Evolutionary conservation across 2,888 invertebrate genomes (phyloP).

Genomic region (Syritta pipiens): DNA sequence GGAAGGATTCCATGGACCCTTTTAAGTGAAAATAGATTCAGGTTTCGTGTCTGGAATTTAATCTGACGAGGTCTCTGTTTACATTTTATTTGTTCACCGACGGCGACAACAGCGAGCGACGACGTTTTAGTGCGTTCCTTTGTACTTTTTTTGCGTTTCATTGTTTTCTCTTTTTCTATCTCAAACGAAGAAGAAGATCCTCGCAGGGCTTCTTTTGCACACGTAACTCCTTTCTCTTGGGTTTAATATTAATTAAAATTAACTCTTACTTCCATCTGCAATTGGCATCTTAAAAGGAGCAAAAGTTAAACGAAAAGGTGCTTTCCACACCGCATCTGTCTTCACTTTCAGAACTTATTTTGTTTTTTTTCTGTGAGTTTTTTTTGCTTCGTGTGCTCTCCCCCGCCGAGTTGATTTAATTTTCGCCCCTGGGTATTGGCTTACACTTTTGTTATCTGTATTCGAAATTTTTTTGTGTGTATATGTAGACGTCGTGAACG

Average conservation of each 20-base stretch:
- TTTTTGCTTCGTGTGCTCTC: too few species aligned
- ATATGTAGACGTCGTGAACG: too few species aligned
- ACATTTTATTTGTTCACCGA: slow-evolving; percentile 36
- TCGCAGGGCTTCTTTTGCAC: slow-evolving; percentile 43
- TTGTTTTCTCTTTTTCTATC: slow-evolving; percentile 11
- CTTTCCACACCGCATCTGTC: slow-evolving; percentile 29
- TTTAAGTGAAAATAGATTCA: slow-evolving; percentile 39
- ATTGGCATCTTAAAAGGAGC: slow-evolving; percentile 56
- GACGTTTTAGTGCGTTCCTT: slow-evolving; percentile 9
- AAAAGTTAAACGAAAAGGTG: slow-evolving; percentile 50
- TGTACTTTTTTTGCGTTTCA: slow-evolving; percentile 14
- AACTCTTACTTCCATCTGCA: slow-evolving; percentile 52
- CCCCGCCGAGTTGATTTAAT: slow-evolving; percentile 52
- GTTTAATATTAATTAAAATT: slow-evolving; percentile 59
- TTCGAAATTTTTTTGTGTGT: not conserved
- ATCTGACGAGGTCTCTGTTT: slow-evolving; percentile 42
- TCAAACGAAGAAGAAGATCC: too few species aligned
- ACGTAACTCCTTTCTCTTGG: slow-evolving; percentile 40
- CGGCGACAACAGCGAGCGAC: too few species aligned
- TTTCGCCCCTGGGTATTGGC: slow-evolving; percentile 36
- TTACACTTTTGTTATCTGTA: slow-evolving; percentile 34
- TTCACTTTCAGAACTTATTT: slow-evolving; percentile 27
- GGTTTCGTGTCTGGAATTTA: slow-evolving; percentile 47
- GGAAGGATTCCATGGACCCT: slow-evolving; percentile 48
- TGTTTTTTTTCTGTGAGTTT: slow-evolving; percentile 4